Conservation (phyloP, 53 echinoderm and acorn worm species). For the Apostichopus leukothele region DNA sequence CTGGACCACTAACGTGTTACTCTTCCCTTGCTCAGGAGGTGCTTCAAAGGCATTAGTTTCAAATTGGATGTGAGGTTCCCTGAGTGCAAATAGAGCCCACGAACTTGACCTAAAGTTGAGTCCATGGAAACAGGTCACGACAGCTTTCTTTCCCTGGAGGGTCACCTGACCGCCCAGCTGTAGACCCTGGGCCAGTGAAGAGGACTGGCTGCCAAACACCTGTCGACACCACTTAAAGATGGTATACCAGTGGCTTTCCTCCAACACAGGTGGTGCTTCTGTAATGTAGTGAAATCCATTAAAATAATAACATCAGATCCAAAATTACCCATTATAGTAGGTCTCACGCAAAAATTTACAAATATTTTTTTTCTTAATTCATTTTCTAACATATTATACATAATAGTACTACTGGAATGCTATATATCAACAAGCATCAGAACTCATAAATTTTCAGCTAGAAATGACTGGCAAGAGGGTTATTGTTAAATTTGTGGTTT, state of each 20-base stretch:
- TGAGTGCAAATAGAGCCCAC: conserved; percentile 93
- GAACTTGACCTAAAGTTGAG: conserved; percentile 97
- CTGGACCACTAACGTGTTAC: conserved; percentile 76
- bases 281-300: neutral
- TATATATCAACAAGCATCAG: too few species aligned
- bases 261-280: conserved; percentile 9
- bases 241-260: conserved; percentile 86
- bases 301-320: too few species aligned
- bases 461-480: too few species aligned
- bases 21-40: conserved; percentile 32
- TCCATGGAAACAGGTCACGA: conserved; percentile 96
- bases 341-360: too few species aligned
- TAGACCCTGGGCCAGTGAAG: conserved; percentile 45
- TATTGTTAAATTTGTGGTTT: too few species aligned
- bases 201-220: conserved; percentile 52
- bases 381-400: too few species aligned
- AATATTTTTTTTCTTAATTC: too few species aligned
- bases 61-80: conserved; percentile 92
- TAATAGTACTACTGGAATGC: too few species aligned
- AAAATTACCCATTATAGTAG: too few species aligned
- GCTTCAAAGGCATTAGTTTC: conserved; percentile 87
- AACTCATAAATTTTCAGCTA: too few species aligned
- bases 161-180: conserved; percentile 86
- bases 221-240: conserved; percentile 69
- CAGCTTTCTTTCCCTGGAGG: conserved; percentile 75